Percentiles rank a stretch among this genome's conserved stretches.
phyloP scores from a whole-genome alignment of 2,797 vertebrate species.

The Gallinago solitaria region DNA sequence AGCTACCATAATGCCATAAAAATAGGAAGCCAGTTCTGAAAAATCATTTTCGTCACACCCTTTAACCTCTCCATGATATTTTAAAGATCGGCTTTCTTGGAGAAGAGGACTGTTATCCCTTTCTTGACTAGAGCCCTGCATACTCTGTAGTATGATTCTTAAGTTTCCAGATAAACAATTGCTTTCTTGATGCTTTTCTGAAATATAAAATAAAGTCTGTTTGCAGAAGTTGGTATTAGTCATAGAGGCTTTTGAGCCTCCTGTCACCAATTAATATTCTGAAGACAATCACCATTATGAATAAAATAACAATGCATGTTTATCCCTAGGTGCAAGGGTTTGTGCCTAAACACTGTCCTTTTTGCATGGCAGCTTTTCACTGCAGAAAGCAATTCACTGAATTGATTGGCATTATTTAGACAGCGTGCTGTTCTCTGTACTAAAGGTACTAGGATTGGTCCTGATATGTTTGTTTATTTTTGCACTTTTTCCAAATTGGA shows the following conservation, averaged over 20 bases:
- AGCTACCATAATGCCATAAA: background rate
- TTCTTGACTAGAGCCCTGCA: background rate
- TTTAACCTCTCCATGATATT: background rate
- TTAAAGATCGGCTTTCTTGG: background rate
- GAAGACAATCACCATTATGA: background rate
- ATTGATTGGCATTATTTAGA: background rate
- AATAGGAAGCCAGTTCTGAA: background rate
- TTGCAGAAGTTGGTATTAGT: background rate
- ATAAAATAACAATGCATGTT: background rate
- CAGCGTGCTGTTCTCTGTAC: fast-evolving
- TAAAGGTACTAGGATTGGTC: background rate
- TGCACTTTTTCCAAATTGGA: background rate
- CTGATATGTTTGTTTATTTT: background rate
- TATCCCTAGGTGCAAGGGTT: background rate
- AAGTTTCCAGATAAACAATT: background rate
- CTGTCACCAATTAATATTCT: background rate
- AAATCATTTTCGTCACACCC: background rate
- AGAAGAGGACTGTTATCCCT: background rate
- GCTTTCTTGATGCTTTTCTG: background rate
- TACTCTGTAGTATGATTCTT: background rate
- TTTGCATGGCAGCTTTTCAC: background rate
- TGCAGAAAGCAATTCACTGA: background rate
- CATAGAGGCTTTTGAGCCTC: background rate
- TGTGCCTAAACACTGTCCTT: background rate
- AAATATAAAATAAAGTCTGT: background rate